Base-by-base conservation (phyloP, 2,888 invertebrate species). In the Dasysyrphus albostriatus region DNA sequence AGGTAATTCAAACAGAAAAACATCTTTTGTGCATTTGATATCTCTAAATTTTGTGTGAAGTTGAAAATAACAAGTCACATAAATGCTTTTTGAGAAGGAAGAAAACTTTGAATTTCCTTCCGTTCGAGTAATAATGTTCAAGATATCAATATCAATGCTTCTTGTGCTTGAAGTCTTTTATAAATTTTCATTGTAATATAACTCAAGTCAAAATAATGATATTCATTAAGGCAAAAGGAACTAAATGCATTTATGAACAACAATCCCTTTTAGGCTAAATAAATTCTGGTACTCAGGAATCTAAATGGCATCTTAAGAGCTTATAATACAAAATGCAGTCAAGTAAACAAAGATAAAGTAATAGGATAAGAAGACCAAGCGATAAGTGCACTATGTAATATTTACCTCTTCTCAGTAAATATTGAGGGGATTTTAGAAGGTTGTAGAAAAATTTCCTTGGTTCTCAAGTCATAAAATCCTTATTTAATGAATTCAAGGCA, bases 361-460 rank as follows among this genome's bases (percentile, higher is more conserved):
- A 24, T 24, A 24, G 12, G 12, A 6, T 24, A 29, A 54, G 29
- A n/a, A n/a, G 32, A n/a, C n/a, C 29, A 14, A 54, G 14, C 3
- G 7, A n/a, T 54, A 54, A 54, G 54, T 32, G 51, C 51, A 54
- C 51, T 14, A n/a, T 14, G n/a, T n/a, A 32, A 32, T 54, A 54
- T 32, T 54, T 8, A 54, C n/a, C 29, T 54, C 14, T 32, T 12
- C 29, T 14, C 29, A n/a, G 29, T 14, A 32, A 54, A 49, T 32
- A 32, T 32, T 0, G 12, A 24, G 14, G 12, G 12, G 10, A 51
- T 24, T 32, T n/a, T 14, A 24, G 10, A 47, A n/a, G n/a, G 44
- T 44, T 49, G 19, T 10, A 19, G 4, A 49, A 19, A 19, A 49
- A 49, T 49, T 19, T 19, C 10, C 49, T 49, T 49, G 5, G 10